Conservation (phyloP, 2,113 vertebrate species). For the Pholis gunnellus region DNA sequence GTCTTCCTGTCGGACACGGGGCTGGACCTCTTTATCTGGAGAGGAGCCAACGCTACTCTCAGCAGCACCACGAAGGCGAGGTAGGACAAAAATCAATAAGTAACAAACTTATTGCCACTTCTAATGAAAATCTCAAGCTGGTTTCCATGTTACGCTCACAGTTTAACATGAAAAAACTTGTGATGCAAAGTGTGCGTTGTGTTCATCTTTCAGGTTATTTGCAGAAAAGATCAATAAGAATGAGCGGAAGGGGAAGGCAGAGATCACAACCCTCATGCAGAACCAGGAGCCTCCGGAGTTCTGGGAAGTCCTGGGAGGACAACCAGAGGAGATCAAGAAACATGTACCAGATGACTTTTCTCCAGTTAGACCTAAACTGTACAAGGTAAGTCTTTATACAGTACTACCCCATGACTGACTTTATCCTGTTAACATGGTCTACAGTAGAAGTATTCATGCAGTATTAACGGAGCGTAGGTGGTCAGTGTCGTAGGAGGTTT, state of each 20-base stretch:
- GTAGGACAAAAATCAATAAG: conserved; percentile 72
- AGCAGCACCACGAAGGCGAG: conserved; percentile 96
- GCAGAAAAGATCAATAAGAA: conserved; percentile 99
- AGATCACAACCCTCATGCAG: conserved; percentile 88
- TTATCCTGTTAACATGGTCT: background rate
- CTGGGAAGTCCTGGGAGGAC: conserved; percentile 93
- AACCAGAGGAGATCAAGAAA: conserved; percentile 91
- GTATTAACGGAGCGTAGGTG: background rate
- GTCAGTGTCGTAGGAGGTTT: background rate
- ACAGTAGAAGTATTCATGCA: background rate
- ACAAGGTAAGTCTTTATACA: conserved; percentile 87
- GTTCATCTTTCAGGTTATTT: conserved; percentile 86
- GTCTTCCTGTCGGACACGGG: conserved; percentile 94
- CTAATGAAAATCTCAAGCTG: background rate
- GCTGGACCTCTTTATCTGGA: conserved; percentile 92
- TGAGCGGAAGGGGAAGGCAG: conserved; percentile 94
- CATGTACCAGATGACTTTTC: conserved; percentile 93
- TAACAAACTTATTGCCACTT: background rate
- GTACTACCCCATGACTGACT: background rate
- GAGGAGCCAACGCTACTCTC: conserved; percentile 91
- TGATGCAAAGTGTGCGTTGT: background rate
- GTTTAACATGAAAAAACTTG: background rate
- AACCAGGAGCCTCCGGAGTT: conserved; percentile 91
- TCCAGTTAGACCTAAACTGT: conserved; percentile 92
- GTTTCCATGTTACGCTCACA: background rate